These are phyloP conservation scores for Anableps anableps DNA, from an alignment of 2,797 vertebrate genomes.

Conservation along the genomic window DNA sequence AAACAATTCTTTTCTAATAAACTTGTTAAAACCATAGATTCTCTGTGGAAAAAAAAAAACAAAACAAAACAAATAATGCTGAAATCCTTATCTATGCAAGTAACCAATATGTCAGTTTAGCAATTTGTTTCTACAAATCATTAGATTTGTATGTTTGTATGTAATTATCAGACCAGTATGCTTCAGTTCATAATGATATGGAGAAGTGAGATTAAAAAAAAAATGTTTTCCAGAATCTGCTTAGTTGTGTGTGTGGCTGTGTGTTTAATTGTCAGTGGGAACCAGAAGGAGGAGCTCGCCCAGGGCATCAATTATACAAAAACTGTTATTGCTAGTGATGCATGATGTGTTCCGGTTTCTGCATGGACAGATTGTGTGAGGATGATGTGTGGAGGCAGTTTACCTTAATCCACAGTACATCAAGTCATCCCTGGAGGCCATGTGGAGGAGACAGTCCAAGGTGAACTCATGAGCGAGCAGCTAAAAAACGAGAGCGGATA, in stretches of 20 bases:
- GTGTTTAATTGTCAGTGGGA: neutral
- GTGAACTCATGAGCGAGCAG: slow-evolving; percentile 86
- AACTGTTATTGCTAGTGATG: neutral
- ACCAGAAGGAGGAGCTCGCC: neutral
- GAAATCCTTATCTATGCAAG: neutral
- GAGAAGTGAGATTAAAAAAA: neutral
- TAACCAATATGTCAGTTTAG: neutral
- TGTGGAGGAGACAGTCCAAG: slow-evolving; percentile 81
- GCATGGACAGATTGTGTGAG: slow-evolving; percentile 19
- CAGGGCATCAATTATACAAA: neutral
- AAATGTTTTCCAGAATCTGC: neutral
- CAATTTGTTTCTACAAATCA: neutral
- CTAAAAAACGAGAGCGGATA: slow-evolving; percentile 67
- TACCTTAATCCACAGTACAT: slow-evolving; percentile 87
- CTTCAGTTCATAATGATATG: neutral
- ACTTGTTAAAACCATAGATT: neutral
- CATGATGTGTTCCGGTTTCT: slow-evolving; percentile 6
- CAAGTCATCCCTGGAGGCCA: slow-evolving; percentile 86
- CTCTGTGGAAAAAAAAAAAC: neutral
- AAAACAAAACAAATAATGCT: neutral
- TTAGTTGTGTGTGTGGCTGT: neutral
- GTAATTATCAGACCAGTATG: neutral
- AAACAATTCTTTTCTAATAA: neutral
- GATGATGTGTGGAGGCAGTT: slow-evolving; percentile 26
- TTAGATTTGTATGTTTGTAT: too few species aligned